Percentiles rank a stretch among this genome's conserved stretches.
These are phyloP conservation scores for Allophyes oxyacanthae DNA, from an alignment of 2,888 invertebrate species.

Conservation along the genomic window DNA sequence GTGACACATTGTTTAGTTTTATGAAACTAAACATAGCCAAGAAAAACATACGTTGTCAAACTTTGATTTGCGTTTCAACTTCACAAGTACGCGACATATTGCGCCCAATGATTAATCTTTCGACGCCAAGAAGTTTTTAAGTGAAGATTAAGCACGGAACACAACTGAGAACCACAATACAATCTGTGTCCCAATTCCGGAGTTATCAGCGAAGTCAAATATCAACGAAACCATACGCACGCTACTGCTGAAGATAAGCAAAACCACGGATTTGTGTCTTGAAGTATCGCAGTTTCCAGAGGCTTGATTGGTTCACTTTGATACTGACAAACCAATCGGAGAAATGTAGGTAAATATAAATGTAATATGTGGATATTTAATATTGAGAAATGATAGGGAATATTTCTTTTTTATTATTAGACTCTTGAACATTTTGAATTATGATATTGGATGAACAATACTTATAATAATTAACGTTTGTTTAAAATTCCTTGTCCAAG, in stretches of 20 bases:
- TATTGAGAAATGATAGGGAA: too few relatives aligned
- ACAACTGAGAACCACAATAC: conserved; percentile 67
- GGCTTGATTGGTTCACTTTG: conserved; percentile 16
- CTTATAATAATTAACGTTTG: too few relatives aligned
- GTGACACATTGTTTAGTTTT: background rate
- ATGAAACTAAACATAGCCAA: too few relatives aligned
- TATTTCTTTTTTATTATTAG: too few relatives aligned
- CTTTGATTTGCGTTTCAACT: background rate
- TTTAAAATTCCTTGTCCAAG: too few relatives aligned
- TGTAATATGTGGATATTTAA: too few relatives aligned
- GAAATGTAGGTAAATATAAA: background rate
- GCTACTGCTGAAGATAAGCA: conserved; percentile 66
- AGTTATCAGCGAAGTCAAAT: conserved; percentile 81
- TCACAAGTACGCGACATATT: conserved; percentile 12
- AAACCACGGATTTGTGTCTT: conserved; percentile 57
- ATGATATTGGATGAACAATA: too few relatives aligned
- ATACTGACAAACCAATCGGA: conserved; percentile 4
- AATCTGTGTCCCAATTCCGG: conserved; percentile 81
- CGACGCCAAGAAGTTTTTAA: conserved; percentile 39
- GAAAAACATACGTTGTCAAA: too few relatives aligned
- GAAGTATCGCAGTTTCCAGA: conserved; percentile 31
- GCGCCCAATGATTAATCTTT: conserved; percentile 19
- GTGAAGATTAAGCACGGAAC: conserved; percentile 49
- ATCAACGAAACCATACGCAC: conserved; percentile 69
- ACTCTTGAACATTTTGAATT: too few relatives aligned